Evolutionary conservation across 1,140 invertebrate genomes (phyloP).

Genomic region (Pseudoatta argentina): DNA sequence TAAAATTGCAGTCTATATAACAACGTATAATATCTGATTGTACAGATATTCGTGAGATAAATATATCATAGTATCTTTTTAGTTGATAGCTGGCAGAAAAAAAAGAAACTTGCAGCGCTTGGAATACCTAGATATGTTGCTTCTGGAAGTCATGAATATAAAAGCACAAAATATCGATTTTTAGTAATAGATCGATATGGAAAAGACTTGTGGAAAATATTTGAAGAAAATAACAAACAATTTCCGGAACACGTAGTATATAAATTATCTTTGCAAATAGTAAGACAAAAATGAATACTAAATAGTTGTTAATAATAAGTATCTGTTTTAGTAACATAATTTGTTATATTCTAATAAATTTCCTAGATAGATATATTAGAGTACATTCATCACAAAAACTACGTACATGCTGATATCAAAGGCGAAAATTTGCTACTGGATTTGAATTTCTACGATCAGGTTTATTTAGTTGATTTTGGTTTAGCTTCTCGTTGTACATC

Average conservation of each 20-base stretch:
- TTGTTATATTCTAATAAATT: conserved; percentile 13
- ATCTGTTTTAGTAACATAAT: background rate
- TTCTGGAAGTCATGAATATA: conserved; percentile 93
- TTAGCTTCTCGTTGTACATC: conserved; percentile 92
- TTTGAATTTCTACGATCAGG: conserved; percentile 90
- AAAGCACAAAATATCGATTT: conserved; percentile 94
- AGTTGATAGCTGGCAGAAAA: conserved; percentile 93
- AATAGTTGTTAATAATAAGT: conserved; percentile 31
- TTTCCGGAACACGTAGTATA: conserved; percentile 93
- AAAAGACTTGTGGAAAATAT: conserved; percentile 94
- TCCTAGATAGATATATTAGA: conserved; percentile 93
- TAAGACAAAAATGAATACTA: conserved; percentile 85
- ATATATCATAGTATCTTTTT: conserved; percentile 49
- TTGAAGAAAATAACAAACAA: conserved; percentile 89
- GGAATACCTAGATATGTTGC: conserved; percentile 95
- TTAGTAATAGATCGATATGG: conserved; percentile 97
- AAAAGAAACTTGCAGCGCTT: conserved; percentile 91
- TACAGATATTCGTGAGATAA: conserved; percentile 9
- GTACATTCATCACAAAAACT: conserved; percentile 94
- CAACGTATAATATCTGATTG: background rate
- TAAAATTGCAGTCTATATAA: conserved; percentile 13
- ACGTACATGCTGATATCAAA: conserved; percentile 97
- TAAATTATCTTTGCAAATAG: conserved; percentile 94
- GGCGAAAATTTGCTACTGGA: conserved; percentile 95
- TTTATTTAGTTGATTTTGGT: conserved; percentile 98